phyloP scores from a whole-genome alignment of 2,888 invertebrate genomes.

The Dasypogon diadema region DNA sequence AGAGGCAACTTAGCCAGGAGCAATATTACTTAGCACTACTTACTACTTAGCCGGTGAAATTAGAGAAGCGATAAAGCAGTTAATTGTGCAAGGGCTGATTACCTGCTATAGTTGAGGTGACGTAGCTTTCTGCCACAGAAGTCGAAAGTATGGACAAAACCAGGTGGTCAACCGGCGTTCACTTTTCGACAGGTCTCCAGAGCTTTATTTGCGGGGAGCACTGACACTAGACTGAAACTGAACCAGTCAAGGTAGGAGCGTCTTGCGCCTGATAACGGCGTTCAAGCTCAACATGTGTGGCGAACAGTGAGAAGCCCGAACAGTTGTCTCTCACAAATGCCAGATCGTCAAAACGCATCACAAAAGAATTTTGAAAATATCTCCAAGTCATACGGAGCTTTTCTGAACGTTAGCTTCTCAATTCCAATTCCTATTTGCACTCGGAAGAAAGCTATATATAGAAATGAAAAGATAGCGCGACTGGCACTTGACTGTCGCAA shows the following conservation, averaged over 20 bases:
- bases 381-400: slow-evolving; percentile 12
- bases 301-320: background rate
- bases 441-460: no score
- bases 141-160: background rate
- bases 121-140: background rate
- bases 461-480: no score
- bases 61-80: no score
- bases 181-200: slow-evolving; percentile 24
- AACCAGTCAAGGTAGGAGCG: background rate
- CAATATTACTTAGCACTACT: no score
- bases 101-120: no score
- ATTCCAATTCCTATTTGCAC: no score
- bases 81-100: slow-evolving; percentile 6
- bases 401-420: background rate
- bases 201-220: slow-evolving; percentile 31
- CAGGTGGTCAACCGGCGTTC: background rate
- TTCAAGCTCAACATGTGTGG: background rate
- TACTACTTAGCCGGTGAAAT: no score
- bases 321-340: no score
- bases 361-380: background rate
- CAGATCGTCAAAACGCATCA: slow-evolving; percentile 16
- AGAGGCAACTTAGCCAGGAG: no score
- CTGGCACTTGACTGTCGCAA: no score
- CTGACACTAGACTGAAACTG: slow-evolving; percentile 28
- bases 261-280: slow-evolving; percentile 18